phyloP scores from a whole-genome alignment of 2,113 vertebrate species.

The Ammodytes dubius region DNA sequence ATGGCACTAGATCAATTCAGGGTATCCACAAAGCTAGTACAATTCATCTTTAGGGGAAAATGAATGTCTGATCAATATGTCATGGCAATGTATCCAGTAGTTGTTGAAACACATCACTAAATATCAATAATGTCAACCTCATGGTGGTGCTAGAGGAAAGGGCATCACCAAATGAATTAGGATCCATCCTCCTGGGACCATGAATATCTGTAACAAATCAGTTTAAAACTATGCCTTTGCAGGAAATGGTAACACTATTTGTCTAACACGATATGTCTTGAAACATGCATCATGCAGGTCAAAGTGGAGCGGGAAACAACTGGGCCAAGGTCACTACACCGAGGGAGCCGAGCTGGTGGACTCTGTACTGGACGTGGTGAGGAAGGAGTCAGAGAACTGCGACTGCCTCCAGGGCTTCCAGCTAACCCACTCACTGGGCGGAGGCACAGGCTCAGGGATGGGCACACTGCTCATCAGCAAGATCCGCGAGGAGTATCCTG shows the following conservation, averaged over 20 bases:
- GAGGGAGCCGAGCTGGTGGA: slow-evolving; percentile 86
- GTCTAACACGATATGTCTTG: slow-evolving; percentile 19
- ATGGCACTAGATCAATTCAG: neutral
- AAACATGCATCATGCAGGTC: slow-evolving; percentile 73
- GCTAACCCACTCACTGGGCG: slow-evolving; percentile 92
- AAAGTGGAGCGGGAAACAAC: slow-evolving; percentile 86
- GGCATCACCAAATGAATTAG: neutral
- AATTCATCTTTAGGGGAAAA: neutral
- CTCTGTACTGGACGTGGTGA: slow-evolving; percentile 84
- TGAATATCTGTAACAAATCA: neutral
- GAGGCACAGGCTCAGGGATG: slow-evolving; percentile 93
- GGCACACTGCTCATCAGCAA: slow-evolving; percentile 95
- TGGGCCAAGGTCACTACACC: slow-evolving; percentile 88
- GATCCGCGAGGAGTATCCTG: slow-evolving; percentile 93
- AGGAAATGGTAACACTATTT: neutral
- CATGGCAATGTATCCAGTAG: neutral
- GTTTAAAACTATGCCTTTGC: slow-evolving; percentile 1
- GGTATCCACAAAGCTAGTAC: neutral
- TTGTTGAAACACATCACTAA: neutral
- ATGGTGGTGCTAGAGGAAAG: neutral
- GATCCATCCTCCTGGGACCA: neutral
- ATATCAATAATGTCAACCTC: neutral
- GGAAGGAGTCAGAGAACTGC: slow-evolving; percentile 90
- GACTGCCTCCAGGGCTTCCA: slow-evolving; percentile 95
- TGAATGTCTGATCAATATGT: neutral